Base-by-base conservation (phyloP, 2,888 invertebrate genomes). In the Celastrina argiolus region DNA sequence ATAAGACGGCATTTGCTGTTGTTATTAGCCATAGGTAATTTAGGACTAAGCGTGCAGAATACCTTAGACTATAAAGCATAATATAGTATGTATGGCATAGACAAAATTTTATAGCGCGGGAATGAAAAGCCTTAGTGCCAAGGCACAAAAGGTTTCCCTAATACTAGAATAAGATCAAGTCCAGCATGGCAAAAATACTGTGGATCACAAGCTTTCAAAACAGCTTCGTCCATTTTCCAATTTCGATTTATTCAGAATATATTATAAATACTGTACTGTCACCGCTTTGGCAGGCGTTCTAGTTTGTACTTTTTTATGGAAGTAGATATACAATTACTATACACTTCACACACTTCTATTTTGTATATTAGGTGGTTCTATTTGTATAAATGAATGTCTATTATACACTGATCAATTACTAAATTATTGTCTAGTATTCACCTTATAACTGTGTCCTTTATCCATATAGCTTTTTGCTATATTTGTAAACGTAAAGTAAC, bases 331-430 rank as follows among this genome's bases (percentile, higher is more conserved):
- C 51, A 51, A 51, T 5, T n/a, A n/a, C n/a, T 51, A 51, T 51
- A 51, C n/a, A 41, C 51, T 51, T 51, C 22, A 4, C 12, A 45
- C 10, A 12, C 36, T 36, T 1, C 0, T 51, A 51, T 51, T 51
- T 51, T 51, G 22, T 51, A 51, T 51, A 51, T 51, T 51, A 51
- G 10, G 51, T 22, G 22, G 51, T 51, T 22, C 12, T 51, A 51
- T 26, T 26, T 51, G 51, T 51, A 51, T 22, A 12, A 36, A 51
- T 51, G 12, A 12, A 51, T 51, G 22, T 51, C 51, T 51, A 51
- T 51, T 51, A 51, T 51, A 51, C 51, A 51, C 51, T 51, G 5
- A 26, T 51, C 51, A 51, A 51, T 26, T 51, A 45, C 18, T 8
- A 14, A 4, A 51, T 12, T 12, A 16, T 51, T 10, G 51, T 51